Conservation (phyloP, 2,888 invertebrate genomes). For the Electrophaes corylata region DNA sequence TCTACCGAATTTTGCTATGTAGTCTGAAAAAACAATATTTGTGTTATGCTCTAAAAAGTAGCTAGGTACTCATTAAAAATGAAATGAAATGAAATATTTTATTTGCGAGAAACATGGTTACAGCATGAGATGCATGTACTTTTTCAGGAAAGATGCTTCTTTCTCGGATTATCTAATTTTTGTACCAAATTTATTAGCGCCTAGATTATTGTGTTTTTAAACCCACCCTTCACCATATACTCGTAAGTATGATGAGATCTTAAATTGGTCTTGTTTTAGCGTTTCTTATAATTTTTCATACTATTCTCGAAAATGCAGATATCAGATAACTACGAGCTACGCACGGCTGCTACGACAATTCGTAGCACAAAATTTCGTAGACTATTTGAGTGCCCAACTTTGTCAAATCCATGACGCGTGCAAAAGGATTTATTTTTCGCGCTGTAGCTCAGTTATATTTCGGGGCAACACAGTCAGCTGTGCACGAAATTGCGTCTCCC, state of each 20-base stretch:
- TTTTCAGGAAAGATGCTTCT: no score
- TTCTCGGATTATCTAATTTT: no score
- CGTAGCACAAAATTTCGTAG: neutral
- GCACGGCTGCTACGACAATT: neutral
- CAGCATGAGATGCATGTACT: no score
- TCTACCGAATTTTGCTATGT: constrained; percentile 96
- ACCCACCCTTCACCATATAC: no score
- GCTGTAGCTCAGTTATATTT: constrained; percentile 50
- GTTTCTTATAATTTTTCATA: neutral
- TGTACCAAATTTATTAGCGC: no score
- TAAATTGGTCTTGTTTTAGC: no score
- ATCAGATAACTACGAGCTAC: neutral
- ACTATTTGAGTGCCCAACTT: neutral
- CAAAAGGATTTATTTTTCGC: constrained; percentile 10
- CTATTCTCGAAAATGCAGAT: neutral
- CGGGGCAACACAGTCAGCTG: constrained; percentile 73
- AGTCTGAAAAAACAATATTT: constrained; percentile 84
- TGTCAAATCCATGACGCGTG: constrained; percentile 11
- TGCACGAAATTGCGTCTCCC: constrained; percentile 69
- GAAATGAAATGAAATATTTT: no score
- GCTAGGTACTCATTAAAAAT: no score
- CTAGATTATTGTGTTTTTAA: no score
- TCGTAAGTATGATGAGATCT: no score
- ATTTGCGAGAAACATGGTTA: no score
- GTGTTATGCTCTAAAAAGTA: neutral